A percentile compares a stretch with the other conserved stretches of the same genome.
Evolutionary conservation across 2,888 invertebrate species (phyloP).

Genomic region (Himalopsyche japonica): DNA sequence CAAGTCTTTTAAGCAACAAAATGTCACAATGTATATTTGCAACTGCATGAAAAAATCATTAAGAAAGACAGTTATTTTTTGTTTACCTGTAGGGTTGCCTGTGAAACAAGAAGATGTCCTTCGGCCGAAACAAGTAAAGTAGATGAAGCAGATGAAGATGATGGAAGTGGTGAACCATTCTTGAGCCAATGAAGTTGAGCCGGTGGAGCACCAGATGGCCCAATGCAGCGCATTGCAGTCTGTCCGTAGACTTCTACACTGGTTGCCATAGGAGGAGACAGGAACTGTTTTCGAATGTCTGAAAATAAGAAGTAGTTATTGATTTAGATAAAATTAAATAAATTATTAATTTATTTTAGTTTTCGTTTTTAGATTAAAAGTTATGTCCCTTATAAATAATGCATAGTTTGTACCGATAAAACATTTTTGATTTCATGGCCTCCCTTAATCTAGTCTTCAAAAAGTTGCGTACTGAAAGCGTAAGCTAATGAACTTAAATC

Average conservation of each 20-base stretch:
- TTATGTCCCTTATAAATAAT: too few species aligned
- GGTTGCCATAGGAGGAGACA: slow-evolving; percentile 82
- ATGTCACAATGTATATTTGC: too few species aligned
- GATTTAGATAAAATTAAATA: neutral
- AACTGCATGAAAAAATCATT: too few species aligned
- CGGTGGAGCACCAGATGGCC: slow-evolving; percentile 85
- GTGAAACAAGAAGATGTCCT: slow-evolving; percentile 82
- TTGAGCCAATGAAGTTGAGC: slow-evolving; percentile 86
- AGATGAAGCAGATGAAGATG: slow-evolving; percentile 66
- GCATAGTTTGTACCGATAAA: too few species aligned
- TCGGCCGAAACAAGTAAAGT: slow-evolving; percentile 78
- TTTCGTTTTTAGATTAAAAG: too few species aligned
- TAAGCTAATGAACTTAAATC: too few species aligned
- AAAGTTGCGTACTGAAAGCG: too few species aligned
- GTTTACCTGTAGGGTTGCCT: slow-evolving; percentile 72
- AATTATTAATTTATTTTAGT: too few species aligned
- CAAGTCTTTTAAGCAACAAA: too few species aligned
- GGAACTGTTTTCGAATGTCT: slow-evolving; percentile 92
- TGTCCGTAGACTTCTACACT: slow-evolving; percentile 82
- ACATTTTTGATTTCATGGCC: too few species aligned
- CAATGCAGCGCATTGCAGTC: slow-evolving; percentile 83
- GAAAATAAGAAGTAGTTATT: neutral
- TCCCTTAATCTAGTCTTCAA: too few species aligned
- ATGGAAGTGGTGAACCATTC: slow-evolving; percentile 72
- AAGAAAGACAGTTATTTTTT: too few species aligned